phyloP scores from a whole-genome alignment of 2,113 vertebrate genomes.

The Lepus timidus region DNA sequence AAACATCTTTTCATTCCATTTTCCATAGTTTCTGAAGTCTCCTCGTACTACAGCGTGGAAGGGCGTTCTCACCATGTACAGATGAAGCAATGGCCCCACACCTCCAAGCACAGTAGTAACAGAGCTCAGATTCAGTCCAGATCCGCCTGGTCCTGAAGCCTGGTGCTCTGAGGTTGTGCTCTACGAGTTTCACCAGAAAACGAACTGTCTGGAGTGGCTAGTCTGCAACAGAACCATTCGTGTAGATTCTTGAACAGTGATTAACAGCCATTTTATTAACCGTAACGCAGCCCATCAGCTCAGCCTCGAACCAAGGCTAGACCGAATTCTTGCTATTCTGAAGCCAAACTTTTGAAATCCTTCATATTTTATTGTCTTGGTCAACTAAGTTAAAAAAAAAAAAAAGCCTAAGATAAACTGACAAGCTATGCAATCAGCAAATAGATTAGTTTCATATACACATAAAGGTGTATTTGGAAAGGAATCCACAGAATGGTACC shows the following conservation, averaged over 20 bases:
- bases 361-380: constrained; percentile 50
- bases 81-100: constrained; percentile 16
- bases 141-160: constrained; percentile 49
- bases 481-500: constrained; percentile 5
- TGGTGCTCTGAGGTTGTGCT: neutral
- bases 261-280: constrained; percentile 46
- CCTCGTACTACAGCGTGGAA: neutral
- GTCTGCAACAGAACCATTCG: neutral
- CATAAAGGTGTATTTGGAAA: constrained; percentile 34
- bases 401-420: constrained; percentile 46
- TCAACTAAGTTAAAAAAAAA: constrained; percentile 7
- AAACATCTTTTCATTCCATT: too few relatives aligned
- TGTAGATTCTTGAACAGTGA: neutral
- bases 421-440: neutral
- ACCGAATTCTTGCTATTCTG: constrained; percentile 58
- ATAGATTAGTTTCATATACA: constrained; percentile 16
- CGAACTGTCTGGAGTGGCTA: neutral
- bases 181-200: constrained; percentile 46
- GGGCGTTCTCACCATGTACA: constrained; percentile 39
- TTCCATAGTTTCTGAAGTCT: too few relatives aligned
- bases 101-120: neutral
- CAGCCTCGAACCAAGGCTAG: neutral
- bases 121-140: constrained; percentile 19
- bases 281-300: constrained; percentile 5
- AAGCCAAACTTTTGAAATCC: constrained; percentile 62